A percentile compares a stretch with the other conserved stretches of the same genome.
These are phyloP conservation scores for Acronicta alni DNA, from an alignment of 2,888 invertebrate species.

Conservation along the genomic window DNA sequence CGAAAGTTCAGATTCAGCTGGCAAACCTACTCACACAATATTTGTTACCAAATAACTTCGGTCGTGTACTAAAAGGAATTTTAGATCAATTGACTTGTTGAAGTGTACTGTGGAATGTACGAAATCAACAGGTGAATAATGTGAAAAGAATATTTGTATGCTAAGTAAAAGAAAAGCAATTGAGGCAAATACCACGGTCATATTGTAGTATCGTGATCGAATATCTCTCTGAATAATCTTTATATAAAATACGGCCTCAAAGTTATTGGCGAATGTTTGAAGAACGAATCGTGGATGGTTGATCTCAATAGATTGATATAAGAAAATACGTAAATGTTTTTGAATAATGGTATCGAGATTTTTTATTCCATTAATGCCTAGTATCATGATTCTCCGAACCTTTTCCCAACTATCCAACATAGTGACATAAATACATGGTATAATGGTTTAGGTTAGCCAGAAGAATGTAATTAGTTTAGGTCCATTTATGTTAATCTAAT, in stretches of 20 bases:
- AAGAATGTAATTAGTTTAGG: no score
- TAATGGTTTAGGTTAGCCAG: no score
- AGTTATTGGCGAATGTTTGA: slow-evolving; percentile 16
- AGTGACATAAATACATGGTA: no score
- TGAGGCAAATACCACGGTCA: slow-evolving; percentile 11
- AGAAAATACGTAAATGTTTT: not conserved
- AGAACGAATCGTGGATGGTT: slow-evolving; percentile 2
- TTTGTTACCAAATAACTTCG: slow-evolving; percentile 40
- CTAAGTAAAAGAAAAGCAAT: slow-evolving; percentile 27
- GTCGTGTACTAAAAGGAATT: slow-evolving; percentile 32
- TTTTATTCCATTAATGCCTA: not conserved
- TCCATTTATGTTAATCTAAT: no score
- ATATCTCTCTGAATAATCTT: slow-evolving; percentile 29
- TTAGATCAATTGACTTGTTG: slow-evolving; percentile 35
- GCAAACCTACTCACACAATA: slow-evolving; percentile 22
- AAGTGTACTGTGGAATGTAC: slow-evolving; percentile 18
- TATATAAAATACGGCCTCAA: slow-evolving; percentile 5
- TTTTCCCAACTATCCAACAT: no score
- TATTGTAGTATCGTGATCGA: not conserved
- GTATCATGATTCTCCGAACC: no score
- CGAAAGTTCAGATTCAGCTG: slow-evolving; percentile 25
- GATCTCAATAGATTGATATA: slow-evolving; percentile 1
- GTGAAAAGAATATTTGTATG: slow-evolving; percentile 22
- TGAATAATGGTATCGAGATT: not conserved
- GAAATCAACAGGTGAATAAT: slow-evolving; percentile 47